phyloP scores from a whole-genome alignment of 2,113 vertebrate species.

The Chlamydotis undulata region DNA sequence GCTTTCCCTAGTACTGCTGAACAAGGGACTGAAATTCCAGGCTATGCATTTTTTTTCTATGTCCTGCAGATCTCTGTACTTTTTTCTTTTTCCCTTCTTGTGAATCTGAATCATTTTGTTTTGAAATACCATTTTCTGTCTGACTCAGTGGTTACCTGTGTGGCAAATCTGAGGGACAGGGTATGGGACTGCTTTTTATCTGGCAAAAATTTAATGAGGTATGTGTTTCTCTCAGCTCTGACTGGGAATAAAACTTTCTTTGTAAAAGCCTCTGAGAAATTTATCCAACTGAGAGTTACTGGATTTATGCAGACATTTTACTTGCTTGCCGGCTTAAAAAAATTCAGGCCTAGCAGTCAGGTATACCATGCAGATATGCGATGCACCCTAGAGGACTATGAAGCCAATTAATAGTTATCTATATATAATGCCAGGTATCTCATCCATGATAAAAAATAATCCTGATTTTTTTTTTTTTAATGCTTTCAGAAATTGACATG shows the following conservation, averaged over 20 bases:
- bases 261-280: constrained; percentile 15
- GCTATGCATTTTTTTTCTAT: not conserved
- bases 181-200: not conserved
- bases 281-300: not conserved
- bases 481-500: not conserved
- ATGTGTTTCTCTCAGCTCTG: not conserved
- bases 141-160: not conserved
- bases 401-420: not conserved
- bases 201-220: constrained; percentile 32
- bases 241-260: constrained; percentile 13
- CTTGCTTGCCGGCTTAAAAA: not conserved
- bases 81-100: not conserved
- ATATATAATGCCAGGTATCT: not conserved
- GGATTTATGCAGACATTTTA: not conserved
- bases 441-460: not conserved
- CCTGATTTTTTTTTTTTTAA: not conserved
- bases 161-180: not conserved
- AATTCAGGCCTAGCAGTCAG: not conserved
- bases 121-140: not conserved
- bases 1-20: not conserved
- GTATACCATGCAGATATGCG: not conserved
- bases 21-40: not conserved
- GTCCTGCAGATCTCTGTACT: not conserved
- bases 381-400: not conserved
- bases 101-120: not conserved